A percentile compares a stretch with the other conserved stretches of the same genome.
Evolutionary conservation across 2,888 invertebrate genomes (phyloP).

Genomic region (Morpho helenor): DNA sequence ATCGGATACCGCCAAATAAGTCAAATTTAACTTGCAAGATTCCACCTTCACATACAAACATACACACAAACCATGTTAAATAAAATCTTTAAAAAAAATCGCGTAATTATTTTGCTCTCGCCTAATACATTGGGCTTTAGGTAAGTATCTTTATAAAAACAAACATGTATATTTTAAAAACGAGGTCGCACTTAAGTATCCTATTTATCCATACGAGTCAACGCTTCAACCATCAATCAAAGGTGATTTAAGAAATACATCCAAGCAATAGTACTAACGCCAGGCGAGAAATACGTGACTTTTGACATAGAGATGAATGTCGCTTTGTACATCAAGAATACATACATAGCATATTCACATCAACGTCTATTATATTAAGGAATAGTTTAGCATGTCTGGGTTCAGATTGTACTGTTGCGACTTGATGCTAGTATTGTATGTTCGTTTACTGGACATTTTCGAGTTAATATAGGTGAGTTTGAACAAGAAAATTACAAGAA

Average conservation of each 20-base stretch:
- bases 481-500: constrained; percentile 46
- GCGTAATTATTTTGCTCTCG: too few species aligned
- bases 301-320: constrained; percentile 11
- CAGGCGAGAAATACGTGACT: constrained; percentile 50
- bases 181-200: constrained; percentile 13
- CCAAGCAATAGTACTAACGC: constrained; percentile 29
- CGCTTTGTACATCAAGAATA: constrained; percentile 1
- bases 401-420: background rate
- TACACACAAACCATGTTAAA: too few species aligned
- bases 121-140: too few species aligned
- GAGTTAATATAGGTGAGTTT: constrained; percentile 47
- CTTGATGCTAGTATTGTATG: background rate
- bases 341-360: constrained; percentile 8
- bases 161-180: constrained; percentile 3
- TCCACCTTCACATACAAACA: too few species aligned
- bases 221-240: constrained; percentile 34
- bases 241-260: constrained; percentile 43
- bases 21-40: too few species aligned
- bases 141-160: background rate
- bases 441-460: constrained; percentile 30
- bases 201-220: constrained; percentile 16
- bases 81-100: too few species aligned
- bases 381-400: constrained; percentile 1
- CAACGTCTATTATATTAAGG: background rate
- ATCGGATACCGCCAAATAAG: too few species aligned